Evolutionary conservation across 2,113 vertebrate species (phyloP).

Genomic region (Psittacus erithacus): DNA sequence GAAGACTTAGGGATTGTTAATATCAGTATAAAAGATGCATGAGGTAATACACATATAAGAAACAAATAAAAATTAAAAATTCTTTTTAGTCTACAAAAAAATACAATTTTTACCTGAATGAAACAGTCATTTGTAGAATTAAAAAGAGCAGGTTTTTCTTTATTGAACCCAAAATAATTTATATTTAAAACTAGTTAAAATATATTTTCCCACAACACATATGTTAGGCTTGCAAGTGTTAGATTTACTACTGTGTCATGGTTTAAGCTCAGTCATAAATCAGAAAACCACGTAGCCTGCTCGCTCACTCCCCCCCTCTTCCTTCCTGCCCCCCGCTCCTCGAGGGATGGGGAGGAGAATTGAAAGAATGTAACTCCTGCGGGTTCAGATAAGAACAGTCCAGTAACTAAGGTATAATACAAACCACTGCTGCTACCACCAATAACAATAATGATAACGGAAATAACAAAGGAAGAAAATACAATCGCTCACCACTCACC

Average conservation of each 20-base stretch:
- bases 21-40: background rate
- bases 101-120: background rate
- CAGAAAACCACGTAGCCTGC: no score
- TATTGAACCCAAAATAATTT: background rate
- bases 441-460: no score
- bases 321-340: no score
- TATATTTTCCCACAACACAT: background rate
- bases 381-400: no score
- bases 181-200: background rate
- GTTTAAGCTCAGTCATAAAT: no score
- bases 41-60: background rate
- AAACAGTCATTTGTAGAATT: background rate
- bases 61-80: background rate
- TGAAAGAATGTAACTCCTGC: no score
- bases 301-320: no score
- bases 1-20: background rate
- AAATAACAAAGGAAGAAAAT: no score
- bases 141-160: background rate
- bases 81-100: background rate
- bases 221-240: background rate
- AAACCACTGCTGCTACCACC: no score
- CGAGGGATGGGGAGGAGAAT: no score
- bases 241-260: background rate
- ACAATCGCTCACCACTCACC: no score
- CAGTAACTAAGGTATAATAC: no score